Percentiles rank a stretch among this genome's conserved stretches.
Conservation (phyloP, 2,888 invertebrate species). For the Acleris sparsana region DNA sequence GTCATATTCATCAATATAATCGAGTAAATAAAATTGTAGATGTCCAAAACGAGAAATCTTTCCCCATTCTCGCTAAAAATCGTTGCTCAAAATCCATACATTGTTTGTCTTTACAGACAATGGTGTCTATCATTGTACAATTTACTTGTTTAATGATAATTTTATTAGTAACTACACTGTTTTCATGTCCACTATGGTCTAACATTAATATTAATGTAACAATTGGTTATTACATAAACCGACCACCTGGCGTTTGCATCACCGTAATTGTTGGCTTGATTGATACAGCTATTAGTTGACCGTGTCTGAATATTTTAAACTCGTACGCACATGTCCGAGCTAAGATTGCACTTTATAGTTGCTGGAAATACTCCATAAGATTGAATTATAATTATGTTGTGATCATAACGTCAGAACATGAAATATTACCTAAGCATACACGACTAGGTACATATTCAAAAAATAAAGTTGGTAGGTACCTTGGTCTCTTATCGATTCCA, state of each 20-base stretch:
- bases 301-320: constrained; percentile 48
- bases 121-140: too few species aligned
- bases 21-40: too few species aligned
- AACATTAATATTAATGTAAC: constrained; percentile 60
- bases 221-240: constrained; percentile 60
- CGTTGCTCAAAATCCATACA: too few species aligned
- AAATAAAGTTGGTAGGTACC: not conserved
- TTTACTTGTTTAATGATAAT: not conserved
- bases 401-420: constrained; percentile 8
- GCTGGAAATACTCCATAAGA: constrained; percentile 16
- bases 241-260: constrained; percentile 68
- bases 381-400: constrained; percentile 18
- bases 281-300: constrained; percentile 51
- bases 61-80: too few species aligned
- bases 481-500: too few species aligned
- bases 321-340: constrained; percentile 24
- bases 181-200: constrained; percentile 19
- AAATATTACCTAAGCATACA: constrained; percentile 2
- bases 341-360: constrained; percentile 19
- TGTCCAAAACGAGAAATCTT: too few species aligned
- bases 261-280: constrained; percentile 63
- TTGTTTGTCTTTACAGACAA: too few species aligned
- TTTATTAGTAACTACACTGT: constrained; percentile 12
- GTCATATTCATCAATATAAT: too few species aligned
- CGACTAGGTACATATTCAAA: not conserved